Base-by-base conservation (phyloP, 1,140 invertebrate species). In the Chironomus striatipennis region DNA sequence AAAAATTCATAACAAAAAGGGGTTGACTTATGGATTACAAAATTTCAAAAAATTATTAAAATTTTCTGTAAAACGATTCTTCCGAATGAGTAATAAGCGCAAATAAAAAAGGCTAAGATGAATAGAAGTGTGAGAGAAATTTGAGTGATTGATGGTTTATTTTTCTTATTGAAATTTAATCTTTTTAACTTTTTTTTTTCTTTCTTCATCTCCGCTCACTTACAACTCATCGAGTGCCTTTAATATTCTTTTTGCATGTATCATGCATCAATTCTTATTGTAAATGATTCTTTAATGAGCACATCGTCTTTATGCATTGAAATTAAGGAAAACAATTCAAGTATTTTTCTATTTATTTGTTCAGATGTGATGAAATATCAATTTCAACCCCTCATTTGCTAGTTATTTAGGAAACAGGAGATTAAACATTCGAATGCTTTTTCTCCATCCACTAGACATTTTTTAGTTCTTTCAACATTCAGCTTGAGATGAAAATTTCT, bases 111-210 rank as follows among this genome's bases (percentile, higher is more conserved):
- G 24, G 24, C 24, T 2, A 2, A 34, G 24, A 34, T 34, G 24
- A 34, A 34, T 57, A 57, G n/a, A 57, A 47, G 43, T 47, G 15
- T 47, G 43, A 47, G 8, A 34, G 24, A 34, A 2, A 7, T 10
- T n/a, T 57, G 47, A 12, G 15, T 57, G 47, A 57, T 57, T 57
- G 47, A 57, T 57, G 47, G 47, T n/a, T 57, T 15, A n/a, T 12
- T 57, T 57, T 57, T 57, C 47, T 57, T 57, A 57, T 57, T 57
- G 47, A 57, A 57, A 57, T 57, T 57, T 57, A 57, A 57, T 57
- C 47, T 57, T 57, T 57, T 57, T 15, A 12, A 5, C 1, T 1
- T n/a, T 5, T 57, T 57, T 12, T 34, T 34, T 1, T n/a, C 0
- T 57, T 57, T 12, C 5, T 34, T 34, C 24, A 2, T 34, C 24